Evolutionary conservation across 2,113 vertebrate genomes (phyloP).

Genomic region (Pyxicephalus adspersus): DNA sequence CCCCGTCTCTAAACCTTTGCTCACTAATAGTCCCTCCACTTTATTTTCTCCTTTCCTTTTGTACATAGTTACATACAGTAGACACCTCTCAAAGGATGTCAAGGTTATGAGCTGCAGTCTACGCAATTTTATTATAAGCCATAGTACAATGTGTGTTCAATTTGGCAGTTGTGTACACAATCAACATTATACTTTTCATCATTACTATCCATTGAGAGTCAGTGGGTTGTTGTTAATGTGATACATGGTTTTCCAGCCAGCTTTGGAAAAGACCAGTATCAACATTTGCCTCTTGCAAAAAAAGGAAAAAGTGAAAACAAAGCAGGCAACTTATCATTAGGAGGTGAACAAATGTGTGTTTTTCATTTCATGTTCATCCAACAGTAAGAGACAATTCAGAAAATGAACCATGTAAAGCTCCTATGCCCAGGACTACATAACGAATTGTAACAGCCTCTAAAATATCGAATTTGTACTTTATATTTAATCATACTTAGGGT

Average conservation of each 20-base stretch:
- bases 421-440: conserved; percentile 47
- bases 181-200: conserved; percentile 53
- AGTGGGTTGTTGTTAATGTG: not conserved
- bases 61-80: conserved; percentile 67
- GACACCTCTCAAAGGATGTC: conserved; percentile 69
- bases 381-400: conserved; percentile 58
- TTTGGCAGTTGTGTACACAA: conserved; percentile 62
- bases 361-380: conserved; percentile 53
- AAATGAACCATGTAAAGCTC: conserved; percentile 57
- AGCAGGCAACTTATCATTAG: conserved; percentile 6
- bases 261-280: not conserved
- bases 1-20: conserved; percentile 54
- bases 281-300: conserved; percentile 32
- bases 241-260: conserved; percentile 10
- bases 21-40: conserved; percentile 45
- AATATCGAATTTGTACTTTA: conserved; percentile 1
- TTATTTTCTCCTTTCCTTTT: conserved; percentile 58
- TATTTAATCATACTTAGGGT: not conserved
- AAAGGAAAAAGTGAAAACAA: conserved; percentile 11
- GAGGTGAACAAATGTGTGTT: conserved; percentile 5
- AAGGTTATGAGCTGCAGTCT: conserved; percentile 71
- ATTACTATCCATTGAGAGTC: conserved; percentile 21
- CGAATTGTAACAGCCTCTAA: conserved; percentile 32
- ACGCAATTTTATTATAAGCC: conserved; percentile 77
- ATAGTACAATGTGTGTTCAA: conserved; percentile 73